Base-by-base conservation (phyloP, 2,888 invertebrate species). In the Aplocera efformata region DNA sequence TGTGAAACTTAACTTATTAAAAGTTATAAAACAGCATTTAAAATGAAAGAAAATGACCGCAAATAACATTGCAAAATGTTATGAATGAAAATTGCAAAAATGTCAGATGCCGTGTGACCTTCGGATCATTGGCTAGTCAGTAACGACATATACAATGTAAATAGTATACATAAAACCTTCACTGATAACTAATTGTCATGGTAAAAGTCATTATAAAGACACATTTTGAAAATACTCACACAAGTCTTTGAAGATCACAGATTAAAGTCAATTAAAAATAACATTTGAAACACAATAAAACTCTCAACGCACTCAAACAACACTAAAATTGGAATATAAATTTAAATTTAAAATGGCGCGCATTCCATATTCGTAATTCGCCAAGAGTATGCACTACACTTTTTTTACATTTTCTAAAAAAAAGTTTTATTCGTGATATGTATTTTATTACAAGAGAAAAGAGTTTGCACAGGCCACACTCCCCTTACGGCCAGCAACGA, bases 401-500 rank as follows among this genome's bases (percentile, higher is more conserved):
- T 50, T 28, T 40, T 42, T 47, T 31, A 34, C 42, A 51, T 48
- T 40, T 44, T 42, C 36, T 28, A 6, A 36, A 36, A 24, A 22
- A 22, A 34, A 37, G 25, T 53, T 48, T 51, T 58, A 58, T 48
- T 59, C 39, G 39, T 25, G 35, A 17, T 44, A n/a, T 52, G n/a
- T n/a, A n/a, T n/a, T n/a, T n/a, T n/a, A n/a, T 48, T 39, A 40
- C 21, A 26, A 13, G 23, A 26, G 24, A 3, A 45, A 45, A 22
- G 36, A 30, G 44, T 58, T 66, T 64, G 59, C 67, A 64, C 61
- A 55, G 56, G 68, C 58, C 58, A 56, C 58, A 65, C 68, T 74
- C 69, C 75, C 73, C 79, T 75, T 69, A 68, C 71, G 67, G 67
- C 67, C 72, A 65, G 64, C 66, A 69, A 70, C 72, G 62, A 62